Percentiles rank a stretch among this genome's conserved stretches.
These are phyloP conservation scores for Alfaro cultratus DNA, from an alignment of 2,797 vertebrate genomes.

Conservation along the genomic window DNA sequence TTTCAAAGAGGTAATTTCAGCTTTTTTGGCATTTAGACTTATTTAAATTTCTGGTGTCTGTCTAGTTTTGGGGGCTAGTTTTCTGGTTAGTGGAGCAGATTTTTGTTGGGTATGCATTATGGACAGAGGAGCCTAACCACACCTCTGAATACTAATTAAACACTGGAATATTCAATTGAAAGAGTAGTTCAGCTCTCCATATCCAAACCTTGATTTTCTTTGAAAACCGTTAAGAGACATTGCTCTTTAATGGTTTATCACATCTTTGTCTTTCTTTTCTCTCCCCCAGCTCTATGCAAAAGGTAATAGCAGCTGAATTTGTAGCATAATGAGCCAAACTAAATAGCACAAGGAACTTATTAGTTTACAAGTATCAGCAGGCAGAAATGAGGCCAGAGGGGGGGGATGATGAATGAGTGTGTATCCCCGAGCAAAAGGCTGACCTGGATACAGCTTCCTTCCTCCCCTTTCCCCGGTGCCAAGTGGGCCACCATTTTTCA, in stretches of 20 bases:
- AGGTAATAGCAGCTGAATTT: slow-evolving; percentile 80
- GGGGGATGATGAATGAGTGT: slow-evolving; percentile 91
- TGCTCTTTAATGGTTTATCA: slow-evolving; percentile 1
- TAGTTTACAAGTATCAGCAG: slow-evolving; percentile 89
- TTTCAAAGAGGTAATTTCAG: slow-evolving; percentile 75
- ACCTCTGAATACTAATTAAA: slow-evolving; percentile 74
- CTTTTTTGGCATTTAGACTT: slow-evolving; percentile 77
- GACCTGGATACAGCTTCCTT: slow-evolving; percentile 88
- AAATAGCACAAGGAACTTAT: slow-evolving; percentile 85
- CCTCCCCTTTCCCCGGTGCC: slow-evolving; percentile 83
- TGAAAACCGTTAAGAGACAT: slow-evolving; percentile 1
- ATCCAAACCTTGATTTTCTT: slow-evolving; percentile 21
- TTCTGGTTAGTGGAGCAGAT: slow-evolving; percentile 65
- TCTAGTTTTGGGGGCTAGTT: slow-evolving; percentile 46
- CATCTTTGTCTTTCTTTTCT: background rate
- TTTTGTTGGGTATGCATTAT: slow-evolving; percentile 61
- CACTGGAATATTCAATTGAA: slow-evolving; percentile 73
- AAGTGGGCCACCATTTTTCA: slow-evolving; percentile 96
- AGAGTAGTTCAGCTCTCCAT: slow-evolving; percentile 29
- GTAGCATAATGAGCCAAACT: slow-evolving; percentile 85
- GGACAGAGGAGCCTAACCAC: slow-evolving; percentile 60
- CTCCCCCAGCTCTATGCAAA: slow-evolving; percentile 10
- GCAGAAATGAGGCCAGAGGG: slow-evolving; percentile 96
- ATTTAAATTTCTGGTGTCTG: slow-evolving; percentile 77
- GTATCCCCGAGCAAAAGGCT: slow-evolving; percentile 92